Conservation (phyloP, 2,797 vertebrate genomes). For the Enteromius viviparus region DNA sequence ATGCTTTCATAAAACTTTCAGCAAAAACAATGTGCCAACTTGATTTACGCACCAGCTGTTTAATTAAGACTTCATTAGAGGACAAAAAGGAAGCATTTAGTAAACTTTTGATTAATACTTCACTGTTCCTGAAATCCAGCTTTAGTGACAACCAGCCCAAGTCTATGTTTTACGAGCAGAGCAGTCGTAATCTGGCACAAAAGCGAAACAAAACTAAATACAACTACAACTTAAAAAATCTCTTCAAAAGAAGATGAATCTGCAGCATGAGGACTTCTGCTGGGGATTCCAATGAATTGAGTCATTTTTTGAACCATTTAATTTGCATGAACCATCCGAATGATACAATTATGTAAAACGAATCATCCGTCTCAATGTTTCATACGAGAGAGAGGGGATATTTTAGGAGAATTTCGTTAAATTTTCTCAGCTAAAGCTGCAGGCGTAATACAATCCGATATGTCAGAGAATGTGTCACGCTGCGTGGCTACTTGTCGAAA, state of each 20-base stretch:
- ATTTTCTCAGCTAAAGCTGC: constrained; percentile 10
- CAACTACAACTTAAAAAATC: not conserved
- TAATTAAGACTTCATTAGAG: not conserved
- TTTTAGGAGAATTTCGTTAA: not conserved
- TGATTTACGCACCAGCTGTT: not conserved
- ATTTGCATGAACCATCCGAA: constrained; percentile 12
- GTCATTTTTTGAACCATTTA: not conserved
- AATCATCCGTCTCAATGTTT: constrained; percentile 1
- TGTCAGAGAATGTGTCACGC: not conserved
- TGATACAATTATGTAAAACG: constrained; percentile 2
- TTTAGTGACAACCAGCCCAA: not conserved
- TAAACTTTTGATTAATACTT: not conserved
- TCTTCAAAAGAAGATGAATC: not conserved
- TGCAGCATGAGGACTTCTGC: not conserved
- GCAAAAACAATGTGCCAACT: not conserved
- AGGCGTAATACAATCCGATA: not conserved
- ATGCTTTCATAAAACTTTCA: not conserved
- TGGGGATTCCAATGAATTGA: not conserved
- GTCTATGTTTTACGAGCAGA: not conserved
- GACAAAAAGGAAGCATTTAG: not conserved
- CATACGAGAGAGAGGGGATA: not conserved
- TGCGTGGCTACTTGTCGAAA: not conserved
- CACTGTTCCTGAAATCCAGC: not conserved
- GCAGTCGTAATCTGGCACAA: not conserved
- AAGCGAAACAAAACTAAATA: not conserved